Base-by-base conservation (phyloP, 2,113 vertebrate genomes). In the Chaetodon trifascialis region DNA sequence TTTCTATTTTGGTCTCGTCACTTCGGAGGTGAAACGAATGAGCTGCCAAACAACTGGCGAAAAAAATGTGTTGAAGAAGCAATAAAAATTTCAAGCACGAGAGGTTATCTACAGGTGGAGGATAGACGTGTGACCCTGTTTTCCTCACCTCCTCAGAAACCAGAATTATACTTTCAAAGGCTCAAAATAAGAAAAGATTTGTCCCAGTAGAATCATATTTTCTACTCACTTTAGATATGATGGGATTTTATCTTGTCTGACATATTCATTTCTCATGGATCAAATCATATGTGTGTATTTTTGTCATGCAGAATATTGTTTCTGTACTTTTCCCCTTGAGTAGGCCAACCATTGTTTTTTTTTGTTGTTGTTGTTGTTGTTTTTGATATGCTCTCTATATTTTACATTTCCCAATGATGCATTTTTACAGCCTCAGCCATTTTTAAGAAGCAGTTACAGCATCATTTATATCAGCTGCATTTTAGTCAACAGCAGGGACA, bases 1-100 rank as follows among this genome's bases (percentile, higher is more conserved):
- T 88, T 91, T 92, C 77, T 91, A 88, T 94, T 94, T 93, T 84
- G 69, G 82, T 87, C 74, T 40, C 46, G 52, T 84, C 49, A 80
- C 65, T 72, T 86, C 10, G 16, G 23, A 83, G 62, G 40, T 73
- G 44, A 84, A 80, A 40, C 17, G 4, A 84, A 77, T 59, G 52
- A 79, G 15, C 64, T 79, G 76, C 65, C 79, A 85, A 76, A 83
- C 25, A 83, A 82, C 63, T 69, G 49, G 67, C 16, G 6, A 10
- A 17, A 87, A 64, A 82, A 79, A 76, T 79, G 60, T 17, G 65
- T 11, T 58, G 14, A 72, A 78, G 51, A 64, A 42, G 38, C 46
- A 70, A 55, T 73, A 75, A 81, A 86, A 75, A 34, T 49, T 73
- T 54, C 16, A 65, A 30, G 15, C 56, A 67, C 70, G 11, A 46